These are phyloP conservation scores for Morone chrysops DNA, from an alignment of 2,113 vertebrate species.

Conservation along the genomic window DNA sequence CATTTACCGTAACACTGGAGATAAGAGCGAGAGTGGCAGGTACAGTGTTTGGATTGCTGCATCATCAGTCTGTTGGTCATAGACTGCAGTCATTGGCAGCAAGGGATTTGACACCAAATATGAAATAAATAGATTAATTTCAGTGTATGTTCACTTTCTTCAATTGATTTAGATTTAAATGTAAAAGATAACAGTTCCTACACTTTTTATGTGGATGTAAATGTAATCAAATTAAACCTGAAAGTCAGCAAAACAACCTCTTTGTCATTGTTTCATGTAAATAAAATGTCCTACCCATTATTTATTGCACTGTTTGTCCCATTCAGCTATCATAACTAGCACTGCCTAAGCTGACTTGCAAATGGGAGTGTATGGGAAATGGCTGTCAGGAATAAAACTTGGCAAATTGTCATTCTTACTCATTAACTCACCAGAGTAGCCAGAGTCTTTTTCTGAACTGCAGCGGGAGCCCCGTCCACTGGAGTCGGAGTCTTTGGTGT, in stretches of 20 bases:
- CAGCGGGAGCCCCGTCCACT: constrained; percentile 62
- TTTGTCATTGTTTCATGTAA: neutral
- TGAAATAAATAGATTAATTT: too few relatives aligned
- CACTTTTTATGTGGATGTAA: neutral
- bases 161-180: too few relatives aligned
- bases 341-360: constrained; percentile 12
- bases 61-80: too few relatives aligned
- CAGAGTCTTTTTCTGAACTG: constrained; percentile 84
- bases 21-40: too few relatives aligned
- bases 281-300: neutral
- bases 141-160: too few relatives aligned
- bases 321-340: neutral
- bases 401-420: neutral
- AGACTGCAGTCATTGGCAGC: too few relatives aligned
- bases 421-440: constrained; percentile 78
- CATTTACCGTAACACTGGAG: too few relatives aligned
- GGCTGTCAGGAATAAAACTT: neutral
- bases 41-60: too few relatives aligned
- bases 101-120: too few relatives aligned
- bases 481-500: constrained; percentile 31
- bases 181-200: too few relatives aligned
- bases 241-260: neutral
- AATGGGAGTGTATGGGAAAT: neutral
- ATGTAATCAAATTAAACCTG: neutral
- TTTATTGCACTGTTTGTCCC: neutral